Conservation (phyloP, 2,113 vertebrate species). For the Chloropsis hardwickii region DNA sequence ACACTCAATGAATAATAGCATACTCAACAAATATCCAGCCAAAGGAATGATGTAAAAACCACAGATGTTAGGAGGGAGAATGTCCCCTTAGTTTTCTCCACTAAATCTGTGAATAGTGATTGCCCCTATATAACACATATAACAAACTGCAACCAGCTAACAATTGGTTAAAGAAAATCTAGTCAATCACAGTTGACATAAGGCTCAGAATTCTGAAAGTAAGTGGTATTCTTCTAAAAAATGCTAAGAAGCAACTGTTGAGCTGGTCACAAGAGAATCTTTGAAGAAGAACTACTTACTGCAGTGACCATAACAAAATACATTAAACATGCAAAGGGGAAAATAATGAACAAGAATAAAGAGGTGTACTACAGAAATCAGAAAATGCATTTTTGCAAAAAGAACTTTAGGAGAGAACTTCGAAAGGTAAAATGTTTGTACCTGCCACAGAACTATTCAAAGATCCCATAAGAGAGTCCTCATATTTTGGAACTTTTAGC, state of each 20-base stretch:
- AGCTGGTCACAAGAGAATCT: not conserved
- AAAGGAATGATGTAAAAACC: not conserved
- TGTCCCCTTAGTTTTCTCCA: not conserved
- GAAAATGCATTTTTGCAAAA: not conserved
- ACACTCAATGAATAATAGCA: not conserved
- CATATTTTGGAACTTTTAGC: not conserved
- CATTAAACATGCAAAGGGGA: not conserved
- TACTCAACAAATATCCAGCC: not conserved
- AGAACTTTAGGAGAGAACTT: not conserved
- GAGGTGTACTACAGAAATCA: not conserved
- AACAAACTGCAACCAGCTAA: not conserved
- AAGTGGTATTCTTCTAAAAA: not conserved
- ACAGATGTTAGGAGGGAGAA: not conserved
- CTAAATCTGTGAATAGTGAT: not conserved
- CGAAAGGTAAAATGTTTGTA: not conserved
- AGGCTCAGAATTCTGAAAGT: not conserved
- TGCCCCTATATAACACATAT: rapidly evolving
- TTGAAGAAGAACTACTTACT: not conserved
- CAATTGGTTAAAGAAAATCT: not conserved
- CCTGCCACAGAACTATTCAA: not conserved
- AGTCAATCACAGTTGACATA: not conserved
- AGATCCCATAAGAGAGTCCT: not conserved
- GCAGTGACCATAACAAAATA: not conserved
- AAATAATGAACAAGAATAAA: not conserved
- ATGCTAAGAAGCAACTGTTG: not conserved